Evolutionary conservation across 2,113 vertebrate genomes (phyloP), one percentile per base, ranked within the genome.

Genomic region (Dermatemys mawii): DNA sequence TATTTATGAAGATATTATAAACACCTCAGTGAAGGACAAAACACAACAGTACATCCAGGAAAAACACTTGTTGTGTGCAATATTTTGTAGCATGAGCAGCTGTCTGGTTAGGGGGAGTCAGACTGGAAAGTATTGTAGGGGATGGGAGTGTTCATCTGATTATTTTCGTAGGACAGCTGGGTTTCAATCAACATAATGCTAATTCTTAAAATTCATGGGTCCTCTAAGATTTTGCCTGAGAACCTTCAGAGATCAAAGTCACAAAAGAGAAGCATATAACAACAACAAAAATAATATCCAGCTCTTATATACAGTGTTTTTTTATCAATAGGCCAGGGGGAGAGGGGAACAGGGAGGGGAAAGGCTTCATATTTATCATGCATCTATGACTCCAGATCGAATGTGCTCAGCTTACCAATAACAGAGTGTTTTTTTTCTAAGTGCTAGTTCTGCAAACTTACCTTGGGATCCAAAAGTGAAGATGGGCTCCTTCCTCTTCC

Each of bases 321-420:
- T 38, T 38, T 5, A 67, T 49, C 24, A 83, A 44, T 21, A 57
- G 27, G 26, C 19, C 48, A 16, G 50, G 35, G 32, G 7, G 11
- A 11, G 48, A 11, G 11, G 46, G 5, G 46, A n/a, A n/a, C n/a
- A n/a, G n/a, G n/a, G 5, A 13, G 32, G 11, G 11, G 26, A 5
- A 3, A 21, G 55, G 11, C 44, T 63, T 70, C n/a, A 70, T 38
- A 70, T 70, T 67, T 26, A 54, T 80, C 7, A 29, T 9, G 53
- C 5, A n/a, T 84, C 0, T 5, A n/a, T 2, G 2, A 17, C 1
- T 8, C 7, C 22, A 38, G 53, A 57, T 4, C 63, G 16, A 21
- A 16, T 9, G 11, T 14, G 50, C 16, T 83, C 38, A 67, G 3
- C 1, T 21, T 1, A 1, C 27, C 8, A 11, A 48, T 8, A 35